Percentiles rank a stretch among this genome's conserved stretches.
Evolutionary conservation across 2,888 invertebrate species (phyloP).

Genomic region (Eurytoma adleriae): DNA sequence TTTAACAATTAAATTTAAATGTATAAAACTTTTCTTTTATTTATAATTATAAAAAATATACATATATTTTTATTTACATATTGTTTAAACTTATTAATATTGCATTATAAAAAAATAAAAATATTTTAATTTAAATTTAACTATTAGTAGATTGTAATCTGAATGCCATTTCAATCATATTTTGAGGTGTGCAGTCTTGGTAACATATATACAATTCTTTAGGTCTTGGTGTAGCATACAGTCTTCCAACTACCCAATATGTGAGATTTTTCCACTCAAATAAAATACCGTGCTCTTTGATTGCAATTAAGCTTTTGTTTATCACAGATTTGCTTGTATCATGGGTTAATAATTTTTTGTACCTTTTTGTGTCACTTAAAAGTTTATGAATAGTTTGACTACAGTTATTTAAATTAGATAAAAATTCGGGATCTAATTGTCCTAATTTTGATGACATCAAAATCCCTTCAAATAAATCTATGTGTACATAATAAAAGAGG

Average conservation of each 20-base stretch:
- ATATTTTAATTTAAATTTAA: neutral
- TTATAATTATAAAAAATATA: too few species aligned
- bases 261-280: constrained; percentile 82
- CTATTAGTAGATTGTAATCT: constrained; percentile 47
- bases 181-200: constrained; percentile 90
- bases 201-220: constrained; percentile 93
- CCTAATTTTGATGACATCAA: constrained; percentile 78
- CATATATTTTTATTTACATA: too few species aligned
- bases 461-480: constrained; percentile 85
- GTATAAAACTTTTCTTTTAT: neutral
- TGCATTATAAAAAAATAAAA: neutral
- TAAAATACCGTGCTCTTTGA: constrained; percentile 90
- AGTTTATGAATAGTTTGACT: constrained; percentile 85
- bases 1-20: neutral
- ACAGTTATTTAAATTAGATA: constrained; percentile 84
- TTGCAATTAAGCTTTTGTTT: constrained; percentile 86
- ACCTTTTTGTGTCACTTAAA: constrained; percentile 83
- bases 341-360: constrained; percentile 79
- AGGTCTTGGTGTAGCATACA: constrained; percentile 86
- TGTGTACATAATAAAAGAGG: constrained; percentile 85
- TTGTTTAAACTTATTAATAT: too few species aligned
- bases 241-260: constrained; percentile 89
- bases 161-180: constrained; percentile 92
- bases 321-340: constrained; percentile 78
- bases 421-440: constrained; percentile 78